These are phyloP conservation scores for Prunella strophiata DNA, from an alignment of 2,797 vertebrate genomes.

Conservation along the genomic window DNA sequence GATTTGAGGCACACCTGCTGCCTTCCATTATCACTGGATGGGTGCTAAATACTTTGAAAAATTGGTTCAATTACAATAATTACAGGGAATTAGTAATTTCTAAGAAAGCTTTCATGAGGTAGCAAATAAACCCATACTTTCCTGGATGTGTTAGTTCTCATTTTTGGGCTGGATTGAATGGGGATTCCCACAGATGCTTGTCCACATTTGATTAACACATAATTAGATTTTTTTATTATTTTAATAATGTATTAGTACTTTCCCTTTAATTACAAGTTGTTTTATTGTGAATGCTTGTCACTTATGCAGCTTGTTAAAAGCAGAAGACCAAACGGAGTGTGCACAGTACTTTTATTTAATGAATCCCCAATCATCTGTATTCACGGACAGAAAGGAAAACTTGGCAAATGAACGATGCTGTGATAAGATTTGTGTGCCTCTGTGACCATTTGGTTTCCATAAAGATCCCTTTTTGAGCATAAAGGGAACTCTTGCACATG, in stretches of 20 bases:
- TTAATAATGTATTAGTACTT: not conserved
- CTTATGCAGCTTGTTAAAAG: not conserved
- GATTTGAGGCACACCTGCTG: constrained; percentile 22
- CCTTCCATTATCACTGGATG: not conserved
- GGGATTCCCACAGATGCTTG: constrained; percentile 18
- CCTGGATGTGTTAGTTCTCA: not conserved
- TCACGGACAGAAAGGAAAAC: constrained; percentile 5
- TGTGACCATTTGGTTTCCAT: constrained; percentile 26
- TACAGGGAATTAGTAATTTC: constrained; percentile 27
- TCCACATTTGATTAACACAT: constrained; percentile 3
- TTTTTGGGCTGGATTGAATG: not conserved
- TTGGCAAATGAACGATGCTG: not conserved
- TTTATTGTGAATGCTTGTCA: constrained; percentile 26
- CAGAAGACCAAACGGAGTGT: not conserved
- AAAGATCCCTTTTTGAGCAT: constrained; percentile 18
- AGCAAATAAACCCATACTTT: not conserved
- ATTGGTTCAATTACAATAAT: constrained; percentile 14
- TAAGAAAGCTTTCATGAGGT: constrained; percentile 12
- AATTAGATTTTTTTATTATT: not conserved
- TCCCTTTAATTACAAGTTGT: constrained; percentile 23
- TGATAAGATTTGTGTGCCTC: constrained; percentile 38
- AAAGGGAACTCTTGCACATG: constrained; percentile 25
- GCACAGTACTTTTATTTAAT: not conserved
- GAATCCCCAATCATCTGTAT: constrained; percentile 31
- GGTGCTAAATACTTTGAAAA: not conserved